Evolutionary conservation across 1,140 invertebrate genomes (phyloP), one percentile per base, ranked within the genome.

Genomic region (Drosophila rhopaloa): DNA sequence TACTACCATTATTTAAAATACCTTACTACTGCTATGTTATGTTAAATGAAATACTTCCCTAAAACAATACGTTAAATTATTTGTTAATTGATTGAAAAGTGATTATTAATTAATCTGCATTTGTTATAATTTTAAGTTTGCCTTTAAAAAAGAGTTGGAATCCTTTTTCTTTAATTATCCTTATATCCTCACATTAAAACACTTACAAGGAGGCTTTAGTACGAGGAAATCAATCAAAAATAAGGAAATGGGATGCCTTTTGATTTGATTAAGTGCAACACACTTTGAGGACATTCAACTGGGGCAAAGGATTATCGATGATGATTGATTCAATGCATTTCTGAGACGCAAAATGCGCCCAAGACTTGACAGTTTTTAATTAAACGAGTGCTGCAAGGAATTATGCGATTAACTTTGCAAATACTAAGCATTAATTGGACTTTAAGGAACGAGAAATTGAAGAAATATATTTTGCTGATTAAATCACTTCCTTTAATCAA

Each of bases 231-330:
- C 54, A 56, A 56, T 16, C 38, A 29, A 38, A 14, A 14, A 5
- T 13, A 29, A 29, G 38, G 16, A 54, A 24, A 38, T 38, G 35
- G 16, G 9, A 16, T 19, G 50, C 48, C 14, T 32, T 70, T 55
- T 70, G 58, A 70, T 62, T 70, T 62, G 50, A 62, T 55, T 62
- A 70, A 62, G 58, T 70, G 66, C 19, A 61, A 40, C 16, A 35
- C 32, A 37, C 24, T 62, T 48, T 32, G 48, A 54, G 57, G 19
- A 32, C 43, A 60, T 41, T 44, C 40, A 48, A 38, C 5, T 44
- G 5, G 29, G 13, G 9, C 3, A n/a, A 14, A 35, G 27, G 19
- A 16, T 58, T 44, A 46, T 24, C 32, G 19, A 44, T 11, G 19
- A 48, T 37, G 13, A 50, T 24, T 50, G 13, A 60, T 59, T 37